Evolutionary conservation across 2,888 invertebrate genomes (phyloP), one percentile per base, ranked within the genome.

Genomic region (Chrysodeixis includens): DNA sequence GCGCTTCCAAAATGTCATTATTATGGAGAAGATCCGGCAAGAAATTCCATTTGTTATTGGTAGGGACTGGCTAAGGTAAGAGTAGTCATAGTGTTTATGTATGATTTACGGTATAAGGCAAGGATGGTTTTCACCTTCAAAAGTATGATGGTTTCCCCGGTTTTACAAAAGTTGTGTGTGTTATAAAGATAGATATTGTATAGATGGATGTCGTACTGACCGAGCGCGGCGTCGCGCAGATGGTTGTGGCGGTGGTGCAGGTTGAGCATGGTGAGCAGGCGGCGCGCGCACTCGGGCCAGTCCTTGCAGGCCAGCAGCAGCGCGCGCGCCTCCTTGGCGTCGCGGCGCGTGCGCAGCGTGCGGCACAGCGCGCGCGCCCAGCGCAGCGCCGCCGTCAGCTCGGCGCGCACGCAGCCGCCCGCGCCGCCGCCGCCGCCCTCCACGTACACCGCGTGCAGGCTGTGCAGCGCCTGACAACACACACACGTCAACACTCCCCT

Each of bases 391-490:
- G 98, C 98, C 40, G 98, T 96, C 63, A 99, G 95, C 90, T 99
- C 99, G 0, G 98, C 98, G 9, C 98, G 98, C 64, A 98, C 98
- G 88, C 98, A 83, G 30, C 98, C 87, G 63, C 82, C 84, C 69
- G 76, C 84, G 0, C 77, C 77, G 52, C 83, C 77, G 53, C 84
- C 87, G 40, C 90, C 90, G 14, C 98, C 98, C 91, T 99, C 99
- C 83, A 98, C 98, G 89, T 98, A 97, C 97, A 99, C 98, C 79
- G 98, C 97, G 95, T 99, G 98, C 69, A 99, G 95, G 74, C 98
- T 98, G 92, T 98, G 97, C 84, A 99, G 96, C 30, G 98, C 98
- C 96, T 98, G 26, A 26, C 26, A 26, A 4, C 26, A 26, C 26
- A 26, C 26, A n/a, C n/a, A n/a, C 26, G 6, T 26, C 6, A 26